Evolutionary conservation across 2,888 invertebrate species (phyloP).

Genomic region (Hyposoter dolosus): DNA sequence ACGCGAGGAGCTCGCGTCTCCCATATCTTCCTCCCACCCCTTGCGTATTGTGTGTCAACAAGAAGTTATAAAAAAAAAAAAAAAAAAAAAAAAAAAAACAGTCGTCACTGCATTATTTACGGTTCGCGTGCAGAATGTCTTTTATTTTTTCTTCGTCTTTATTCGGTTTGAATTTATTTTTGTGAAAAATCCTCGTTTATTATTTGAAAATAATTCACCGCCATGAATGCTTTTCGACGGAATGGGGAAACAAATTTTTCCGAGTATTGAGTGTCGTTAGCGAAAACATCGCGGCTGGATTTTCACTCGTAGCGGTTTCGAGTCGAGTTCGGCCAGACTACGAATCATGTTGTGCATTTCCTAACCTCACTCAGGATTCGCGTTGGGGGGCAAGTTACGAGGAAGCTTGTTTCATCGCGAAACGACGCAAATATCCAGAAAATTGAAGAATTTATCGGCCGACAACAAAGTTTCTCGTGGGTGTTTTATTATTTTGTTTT

Average conservation of each 20-base stretch:
- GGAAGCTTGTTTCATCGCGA: conserved; percentile 18
- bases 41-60: neutral
- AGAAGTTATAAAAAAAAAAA: neutral
- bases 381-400: neutral
- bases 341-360: conserved; percentile 1
- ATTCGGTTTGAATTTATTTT: neutral
- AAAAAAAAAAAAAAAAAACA: conserved; percentile 1
- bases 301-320: neutral
- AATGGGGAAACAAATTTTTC: neutral
- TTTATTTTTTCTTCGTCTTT: neutral
- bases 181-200: neutral
- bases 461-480: neutral
- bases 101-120: neutral
- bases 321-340: neutral
- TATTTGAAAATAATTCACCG: neutral
- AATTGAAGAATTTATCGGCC: conserved; percentile 28
- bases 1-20: conserved; percentile 15
- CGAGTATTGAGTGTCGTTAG: neutral
- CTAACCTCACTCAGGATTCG: neutral
- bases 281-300: neutral
- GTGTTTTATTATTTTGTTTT: neutral
- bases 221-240: neutral
- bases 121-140: neutral
- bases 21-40: conserved; percentile 15
- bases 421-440: conserved; percentile 33